Evolutionary conservation across 2,797 vertebrate genomes (phyloP).

Genomic region (Pangasius macronema): DNA sequence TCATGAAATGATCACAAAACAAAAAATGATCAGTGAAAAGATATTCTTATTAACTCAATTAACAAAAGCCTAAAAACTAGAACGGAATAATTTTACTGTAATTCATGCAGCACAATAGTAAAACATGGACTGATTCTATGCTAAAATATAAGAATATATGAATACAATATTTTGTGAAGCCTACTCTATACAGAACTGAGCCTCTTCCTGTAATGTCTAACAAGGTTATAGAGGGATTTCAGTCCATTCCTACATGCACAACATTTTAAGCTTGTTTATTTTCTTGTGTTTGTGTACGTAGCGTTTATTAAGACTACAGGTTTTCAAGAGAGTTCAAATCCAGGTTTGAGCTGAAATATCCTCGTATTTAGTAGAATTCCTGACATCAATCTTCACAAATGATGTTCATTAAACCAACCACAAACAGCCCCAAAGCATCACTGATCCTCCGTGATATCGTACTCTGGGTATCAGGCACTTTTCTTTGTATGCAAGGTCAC

Average conservation of each 20-base stretch:
- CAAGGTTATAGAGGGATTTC: not conserved
- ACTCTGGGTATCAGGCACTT: not conserved
- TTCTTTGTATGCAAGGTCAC: not conserved
- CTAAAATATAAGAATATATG: not conserved
- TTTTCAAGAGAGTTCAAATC: not conserved
- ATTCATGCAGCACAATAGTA: not conserved
- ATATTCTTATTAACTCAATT: not conserved
- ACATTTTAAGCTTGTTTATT: not conserved
- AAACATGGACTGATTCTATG: not conserved
- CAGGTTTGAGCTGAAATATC: not conserved
- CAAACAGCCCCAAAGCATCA: not conserved
- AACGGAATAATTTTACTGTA: not conserved
- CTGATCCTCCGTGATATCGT: not conserved
- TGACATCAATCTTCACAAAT: not conserved
- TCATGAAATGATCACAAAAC: not conserved
- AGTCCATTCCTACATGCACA: not conserved
- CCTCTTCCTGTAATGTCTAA: not conserved
- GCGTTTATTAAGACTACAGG: not conserved
- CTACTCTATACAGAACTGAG: not conserved
- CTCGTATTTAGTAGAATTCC: not conserved
- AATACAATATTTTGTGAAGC: not conserved
- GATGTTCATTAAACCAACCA: not conserved
- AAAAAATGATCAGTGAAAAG: not conserved
- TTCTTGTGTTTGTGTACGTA: no score
- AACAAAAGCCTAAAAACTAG: not conserved